phyloP scores from a whole-genome alignment of 2,113 vertebrate genomes.

The Saguinus imperator region DNA sequence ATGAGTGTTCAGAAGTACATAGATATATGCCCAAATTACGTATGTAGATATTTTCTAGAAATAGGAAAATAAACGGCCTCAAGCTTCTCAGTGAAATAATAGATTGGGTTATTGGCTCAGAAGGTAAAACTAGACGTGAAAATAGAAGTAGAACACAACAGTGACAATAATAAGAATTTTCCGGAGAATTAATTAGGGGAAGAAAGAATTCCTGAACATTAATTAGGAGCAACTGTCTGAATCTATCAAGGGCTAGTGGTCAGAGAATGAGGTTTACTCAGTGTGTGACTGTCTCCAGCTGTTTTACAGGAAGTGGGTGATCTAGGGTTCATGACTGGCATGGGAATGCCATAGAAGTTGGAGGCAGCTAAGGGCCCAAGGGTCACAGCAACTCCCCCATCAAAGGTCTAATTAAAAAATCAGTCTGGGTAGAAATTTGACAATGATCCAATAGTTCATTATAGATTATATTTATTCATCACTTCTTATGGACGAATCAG shows the following conservation, averaged over 20 bases:
- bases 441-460: background rate
- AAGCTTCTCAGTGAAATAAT: background rate
- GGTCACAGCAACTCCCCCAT: background rate
- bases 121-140: background rate
- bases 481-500: background rate
- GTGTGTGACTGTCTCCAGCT: background rate
- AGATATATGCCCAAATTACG: background rate
- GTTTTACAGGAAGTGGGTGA: background rate
- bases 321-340: background rate
- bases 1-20: background rate
- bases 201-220: constrained; percentile 31
- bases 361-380: background rate
- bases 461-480: background rate
- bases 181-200: constrained; percentile 60
- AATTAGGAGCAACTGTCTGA: constrained; percentile 61
- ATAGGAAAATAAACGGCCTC: background rate
- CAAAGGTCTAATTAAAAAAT: background rate
- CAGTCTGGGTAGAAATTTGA: background rate
- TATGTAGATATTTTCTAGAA: background rate
- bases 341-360: background rate
- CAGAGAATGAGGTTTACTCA: constrained; percentile 1
- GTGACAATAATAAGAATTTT: constrained; percentile 40
- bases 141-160: background rate
- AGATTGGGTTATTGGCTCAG: background rate
- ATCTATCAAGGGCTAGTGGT: constrained; percentile 42